Conservation (phyloP, 2,888 invertebrate species). For the Petrolisthes manimaculis region DNA sequence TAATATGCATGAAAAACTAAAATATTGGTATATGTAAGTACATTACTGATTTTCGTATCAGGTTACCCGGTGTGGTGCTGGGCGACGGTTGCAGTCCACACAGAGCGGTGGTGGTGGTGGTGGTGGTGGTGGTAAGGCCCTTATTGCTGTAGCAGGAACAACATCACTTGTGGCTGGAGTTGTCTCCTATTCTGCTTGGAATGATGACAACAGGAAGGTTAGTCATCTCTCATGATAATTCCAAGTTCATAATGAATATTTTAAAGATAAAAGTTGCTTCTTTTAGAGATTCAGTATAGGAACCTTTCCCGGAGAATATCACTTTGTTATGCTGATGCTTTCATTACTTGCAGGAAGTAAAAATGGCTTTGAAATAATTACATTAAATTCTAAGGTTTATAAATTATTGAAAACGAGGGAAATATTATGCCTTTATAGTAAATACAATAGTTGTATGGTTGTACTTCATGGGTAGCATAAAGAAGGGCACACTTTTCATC, state of each 20-base stretch:
- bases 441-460: too few species aligned
- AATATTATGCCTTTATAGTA: too few species aligned
- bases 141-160: constrained; percentile 40
- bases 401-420: too few species aligned
- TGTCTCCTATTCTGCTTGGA: constrained; percentile 74
- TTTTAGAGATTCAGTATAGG: neutral
- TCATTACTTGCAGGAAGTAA: too few species aligned
- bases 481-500: too few species aligned
- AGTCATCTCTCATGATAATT: neutral
- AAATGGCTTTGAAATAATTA: too few species aligned
- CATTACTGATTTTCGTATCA: neutral
- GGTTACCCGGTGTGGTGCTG: constrained; percentile 32
- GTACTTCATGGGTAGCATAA: too few species aligned
- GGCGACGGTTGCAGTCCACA: constrained; percentile 24
- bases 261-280: neutral
- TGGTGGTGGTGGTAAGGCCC: constrained; percentile 29
- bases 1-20: neutral
- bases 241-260: neutral
- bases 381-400: too few species aligned
- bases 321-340: too few species aligned
- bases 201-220: constrained; percentile 62
- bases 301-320: neutral
- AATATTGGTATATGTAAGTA: neutral
- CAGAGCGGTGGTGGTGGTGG: constrained; percentile 25
- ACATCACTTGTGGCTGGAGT: constrained; percentile 68